Percentiles rank a stretch among this genome's conserved stretches.
Conservation (phyloP, 2,797 vertebrate species). For the Sebastes dallii region DNA sequence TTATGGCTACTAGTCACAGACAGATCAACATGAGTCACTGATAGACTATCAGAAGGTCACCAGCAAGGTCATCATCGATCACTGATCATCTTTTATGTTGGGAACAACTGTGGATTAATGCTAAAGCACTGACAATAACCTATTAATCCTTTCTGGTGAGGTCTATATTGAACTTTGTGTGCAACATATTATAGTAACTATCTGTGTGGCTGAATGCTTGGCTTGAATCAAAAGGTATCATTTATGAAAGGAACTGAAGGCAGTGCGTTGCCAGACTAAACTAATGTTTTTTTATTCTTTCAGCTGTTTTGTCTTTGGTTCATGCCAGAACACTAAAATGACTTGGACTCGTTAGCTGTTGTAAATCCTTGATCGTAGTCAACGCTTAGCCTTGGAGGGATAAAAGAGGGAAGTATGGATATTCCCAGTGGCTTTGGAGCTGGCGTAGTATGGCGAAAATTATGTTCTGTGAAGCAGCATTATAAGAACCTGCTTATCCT, state of each 20-base stretch:
- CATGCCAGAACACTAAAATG: constrained; percentile 47
- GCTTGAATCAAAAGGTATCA: constrained; percentile 13
- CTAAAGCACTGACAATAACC: not conserved
- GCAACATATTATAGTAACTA: not conserved
- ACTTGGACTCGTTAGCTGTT: constrained; percentile 30
- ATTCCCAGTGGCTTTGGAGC: constrained; percentile 58
- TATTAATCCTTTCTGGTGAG: not conserved
- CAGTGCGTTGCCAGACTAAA: constrained; percentile 29
- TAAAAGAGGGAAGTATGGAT: constrained; percentile 61
- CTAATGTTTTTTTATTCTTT: constrained; percentile 33
- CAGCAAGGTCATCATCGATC: not conserved
- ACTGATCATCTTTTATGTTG: not conserved
- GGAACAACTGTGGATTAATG: not conserved
- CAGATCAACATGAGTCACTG: constrained; percentile 31
- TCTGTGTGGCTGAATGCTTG: not conserved
- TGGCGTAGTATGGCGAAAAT: constrained; percentile 27
- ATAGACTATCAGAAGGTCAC: constrained; percentile 7
- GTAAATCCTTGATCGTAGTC: constrained; percentile 64
- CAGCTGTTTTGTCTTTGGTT: constrained; percentile 51
- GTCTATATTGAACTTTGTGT: not conserved
- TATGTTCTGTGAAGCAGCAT: constrained; percentile 38
- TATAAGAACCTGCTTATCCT: constrained; percentile 11
- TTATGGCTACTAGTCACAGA: not conserved
- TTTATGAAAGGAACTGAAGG: constrained; percentile 26
- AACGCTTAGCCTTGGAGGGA: constrained; percentile 39